Evolutionary conservation across 2,113 vertebrate species (phyloP).

Genomic region (Dipodomys ordii): DNA sequence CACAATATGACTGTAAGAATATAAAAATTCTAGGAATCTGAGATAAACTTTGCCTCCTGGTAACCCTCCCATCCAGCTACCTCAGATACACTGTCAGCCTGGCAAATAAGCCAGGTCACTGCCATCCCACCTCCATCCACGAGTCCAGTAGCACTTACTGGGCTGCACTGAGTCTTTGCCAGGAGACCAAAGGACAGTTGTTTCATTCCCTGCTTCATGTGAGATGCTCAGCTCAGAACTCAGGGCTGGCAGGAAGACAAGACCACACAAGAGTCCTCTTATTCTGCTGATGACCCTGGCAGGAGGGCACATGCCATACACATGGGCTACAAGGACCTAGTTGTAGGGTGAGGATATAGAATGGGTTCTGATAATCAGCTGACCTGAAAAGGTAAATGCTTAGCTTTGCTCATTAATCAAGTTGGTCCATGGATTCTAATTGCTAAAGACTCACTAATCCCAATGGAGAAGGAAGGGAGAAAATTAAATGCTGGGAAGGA

Average conservation of each 20-base stretch:
- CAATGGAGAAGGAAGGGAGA: background rate
- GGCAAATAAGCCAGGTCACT: background rate
- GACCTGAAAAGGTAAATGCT: background rate
- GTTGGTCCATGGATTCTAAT: background rate
- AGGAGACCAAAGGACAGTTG: no score
- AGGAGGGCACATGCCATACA: background rate
- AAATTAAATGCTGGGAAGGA: background rate
- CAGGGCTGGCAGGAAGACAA: background rate
- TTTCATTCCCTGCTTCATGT: background rate
- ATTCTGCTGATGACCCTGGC: background rate
- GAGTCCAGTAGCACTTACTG: background rate
- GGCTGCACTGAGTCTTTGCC: background rate
- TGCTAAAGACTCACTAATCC: background rate
- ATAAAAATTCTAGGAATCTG: background rate
- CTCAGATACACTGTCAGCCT: no score
- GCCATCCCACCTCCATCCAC: no score
- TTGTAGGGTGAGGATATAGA: background rate
- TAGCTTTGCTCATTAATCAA: background rate
- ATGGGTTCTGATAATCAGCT: background rate
- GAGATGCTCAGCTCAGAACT: background rate
- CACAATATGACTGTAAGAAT: no score
- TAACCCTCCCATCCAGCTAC: background rate
- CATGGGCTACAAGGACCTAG: background rate
- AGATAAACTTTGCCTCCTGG: background rate
- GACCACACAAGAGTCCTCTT: no score